phyloP scores from a whole-genome alignment of 2,797 vertebrate species.

The Xerus rutilus region DNA sequence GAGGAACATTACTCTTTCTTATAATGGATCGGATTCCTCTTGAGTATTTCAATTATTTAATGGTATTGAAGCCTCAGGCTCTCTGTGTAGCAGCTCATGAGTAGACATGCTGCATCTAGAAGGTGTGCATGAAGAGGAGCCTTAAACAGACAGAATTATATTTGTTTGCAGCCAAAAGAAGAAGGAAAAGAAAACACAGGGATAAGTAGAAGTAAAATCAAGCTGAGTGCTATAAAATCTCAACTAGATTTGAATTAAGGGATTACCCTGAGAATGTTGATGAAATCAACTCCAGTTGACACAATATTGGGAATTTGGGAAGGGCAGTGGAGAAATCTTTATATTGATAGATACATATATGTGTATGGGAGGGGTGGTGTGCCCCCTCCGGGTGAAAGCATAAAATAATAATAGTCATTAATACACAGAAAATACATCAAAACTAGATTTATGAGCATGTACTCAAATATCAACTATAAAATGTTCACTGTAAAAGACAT shows the following conservation, averaged over 20 bases:
- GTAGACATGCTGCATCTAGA: neutral
- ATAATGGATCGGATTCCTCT: neutral
- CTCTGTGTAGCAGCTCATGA: neutral
- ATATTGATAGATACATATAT: neutral
- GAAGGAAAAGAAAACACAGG: neutral
- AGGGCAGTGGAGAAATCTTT: neutral
- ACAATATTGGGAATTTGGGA: neutral
- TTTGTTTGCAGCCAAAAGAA: neutral
- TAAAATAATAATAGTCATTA: neutral
- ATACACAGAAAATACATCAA: conserved; percentile 7
- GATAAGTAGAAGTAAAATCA: neutral
- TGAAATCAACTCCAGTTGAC: neutral
- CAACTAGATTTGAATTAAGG: neutral
- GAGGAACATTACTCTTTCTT: conserved; percentile 18
- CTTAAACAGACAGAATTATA: neutral
- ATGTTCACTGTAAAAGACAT: neutral
- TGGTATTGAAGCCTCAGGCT: conserved; percentile 31
- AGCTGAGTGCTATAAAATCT: neutral
- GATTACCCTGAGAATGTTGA: neutral
- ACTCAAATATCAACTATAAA: conserved; percentile 40
- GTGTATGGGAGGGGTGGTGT: neutral
- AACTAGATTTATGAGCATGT: neutral
- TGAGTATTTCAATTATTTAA: conserved; percentile 62
- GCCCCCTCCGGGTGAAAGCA: neutral
- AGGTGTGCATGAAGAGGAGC: neutral